Conservation (phyloP, 2,113 vertebrate genomes). For the Coptodon rendalli region DNA sequence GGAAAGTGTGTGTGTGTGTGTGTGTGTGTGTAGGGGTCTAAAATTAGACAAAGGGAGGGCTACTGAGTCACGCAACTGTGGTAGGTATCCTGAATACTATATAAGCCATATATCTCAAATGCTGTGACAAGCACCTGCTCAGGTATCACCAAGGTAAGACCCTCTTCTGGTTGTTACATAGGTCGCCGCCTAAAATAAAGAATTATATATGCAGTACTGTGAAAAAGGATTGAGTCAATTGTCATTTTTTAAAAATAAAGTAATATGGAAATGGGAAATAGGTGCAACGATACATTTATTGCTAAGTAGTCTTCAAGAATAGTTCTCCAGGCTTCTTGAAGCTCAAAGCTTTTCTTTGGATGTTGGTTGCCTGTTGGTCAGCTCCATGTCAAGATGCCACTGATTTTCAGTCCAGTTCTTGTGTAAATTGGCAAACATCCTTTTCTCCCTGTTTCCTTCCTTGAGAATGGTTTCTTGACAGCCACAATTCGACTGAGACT, state of each 20-base stretch:
- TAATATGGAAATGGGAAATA: not conserved
- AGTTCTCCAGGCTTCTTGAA: not conserved
- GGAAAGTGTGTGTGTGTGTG: not conserved
- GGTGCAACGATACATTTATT: not conserved
- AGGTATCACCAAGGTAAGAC: conserved; percentile 40
- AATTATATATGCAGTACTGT: not conserved
- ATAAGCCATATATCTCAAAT: conserved; percentile 13
- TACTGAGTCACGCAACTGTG: not conserved
- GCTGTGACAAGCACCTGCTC: conserved; percentile 19
- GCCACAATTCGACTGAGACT: not conserved
- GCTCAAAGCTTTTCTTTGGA: not conserved
- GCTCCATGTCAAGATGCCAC: not conserved
- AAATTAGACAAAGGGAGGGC: conserved; percentile 4
- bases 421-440: not conserved
- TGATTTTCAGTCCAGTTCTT: not conserved
- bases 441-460: not conserved
- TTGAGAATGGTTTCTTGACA: not conserved
- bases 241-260: not conserved
- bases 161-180: not conserved
- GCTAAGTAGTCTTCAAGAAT: not conserved
- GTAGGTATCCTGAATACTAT: conserved; percentile 37
- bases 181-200: not conserved
- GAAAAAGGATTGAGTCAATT: not conserved
- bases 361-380: not conserved
- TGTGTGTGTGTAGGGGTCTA: not conserved